Conservation (phyloP, 2,888 invertebrate genomes). For the Spisula subtruncata region DNA sequence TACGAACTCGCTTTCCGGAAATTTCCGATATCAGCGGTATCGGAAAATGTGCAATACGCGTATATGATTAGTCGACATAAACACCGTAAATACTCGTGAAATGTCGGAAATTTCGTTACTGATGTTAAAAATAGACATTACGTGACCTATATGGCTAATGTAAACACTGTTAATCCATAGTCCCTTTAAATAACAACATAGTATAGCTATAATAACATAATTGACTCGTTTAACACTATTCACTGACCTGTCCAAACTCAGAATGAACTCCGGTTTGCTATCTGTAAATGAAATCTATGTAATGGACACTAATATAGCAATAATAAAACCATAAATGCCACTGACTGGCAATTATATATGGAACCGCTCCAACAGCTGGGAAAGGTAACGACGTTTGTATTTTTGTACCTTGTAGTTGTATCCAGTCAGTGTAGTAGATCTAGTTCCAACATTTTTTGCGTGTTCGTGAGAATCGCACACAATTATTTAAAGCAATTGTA, state of each 20-base stretch:
- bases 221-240: not conserved
- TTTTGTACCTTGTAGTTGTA: not conserved
- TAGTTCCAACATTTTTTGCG: not conserved
- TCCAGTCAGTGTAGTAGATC: not conserved
- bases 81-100: no score
- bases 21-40: not conserved
- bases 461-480: not conserved
- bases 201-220: constrained; percentile 5
- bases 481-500: not conserved
- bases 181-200: not conserved
- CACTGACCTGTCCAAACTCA: not conserved
- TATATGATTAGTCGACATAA: no score
- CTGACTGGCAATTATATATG: not conserved
- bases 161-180: no score
- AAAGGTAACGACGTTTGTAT: not conserved
- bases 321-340: not conserved
- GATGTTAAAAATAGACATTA: no score
- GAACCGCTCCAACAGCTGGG: constrained; percentile 22
- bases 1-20: not conserved
- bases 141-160: no score
- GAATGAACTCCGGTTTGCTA: not conserved
- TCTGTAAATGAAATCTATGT: constrained; percentile 11
- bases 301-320: not conserved
- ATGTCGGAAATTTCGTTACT: no score
- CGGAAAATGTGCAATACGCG: not conserved